These are phyloP conservation scores for Listronotus bonariensis DNA, from an alignment of 1,140 invertebrate species.

Conservation along the genomic window DNA sequence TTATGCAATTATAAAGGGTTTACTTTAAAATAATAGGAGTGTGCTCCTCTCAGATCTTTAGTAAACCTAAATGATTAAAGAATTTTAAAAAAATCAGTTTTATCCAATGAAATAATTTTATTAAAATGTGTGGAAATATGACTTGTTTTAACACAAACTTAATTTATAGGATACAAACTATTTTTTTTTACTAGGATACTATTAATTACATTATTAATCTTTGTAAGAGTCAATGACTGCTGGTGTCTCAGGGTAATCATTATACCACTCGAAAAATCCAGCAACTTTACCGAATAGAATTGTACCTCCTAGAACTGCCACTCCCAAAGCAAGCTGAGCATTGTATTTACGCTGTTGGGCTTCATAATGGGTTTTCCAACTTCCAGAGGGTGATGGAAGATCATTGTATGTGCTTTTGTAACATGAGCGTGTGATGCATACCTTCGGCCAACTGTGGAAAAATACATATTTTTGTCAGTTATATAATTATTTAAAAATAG, in stretches of 20 bases:
- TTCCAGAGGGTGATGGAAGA: conserved; percentile 71
- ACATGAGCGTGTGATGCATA: conserved; percentile 11
- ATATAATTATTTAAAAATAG: too few relatives aligned
- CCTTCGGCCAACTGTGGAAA: conserved; percentile 10
- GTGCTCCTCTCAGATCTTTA: too few relatives aligned
- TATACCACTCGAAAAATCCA: conserved; percentile 65
- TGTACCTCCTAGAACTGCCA: conserved; percentile 62
- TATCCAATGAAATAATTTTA: background rate
- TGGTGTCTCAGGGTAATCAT: conserved; percentile 58
- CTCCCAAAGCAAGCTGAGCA: conserved; percentile 64
- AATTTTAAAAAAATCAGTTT: too few relatives aligned
- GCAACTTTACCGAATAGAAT: conserved; percentile 62
- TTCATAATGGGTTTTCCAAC: conserved; percentile 71
- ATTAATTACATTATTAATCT: conserved; percentile 5
- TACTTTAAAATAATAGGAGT: too few relatives aligned
- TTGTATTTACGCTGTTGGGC: conserved; percentile 71
- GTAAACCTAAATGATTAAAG: too few relatives aligned
- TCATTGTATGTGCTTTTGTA: conserved; percentile 60
- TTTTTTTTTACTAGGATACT: conserved; percentile 1
- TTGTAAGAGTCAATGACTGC: conserved; percentile 44
- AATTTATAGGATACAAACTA: conserved; percentile 16
- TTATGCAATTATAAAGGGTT: too few relatives aligned
- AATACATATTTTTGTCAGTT: background rate
- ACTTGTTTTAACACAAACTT: conserved; percentile 6
- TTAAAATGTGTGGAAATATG: conserved; percentile 5